These are phyloP conservation scores for Neosalanx taihuensis DNA, from an alignment of 2,797 vertebrate species.

Conservation along the genomic window DNA sequence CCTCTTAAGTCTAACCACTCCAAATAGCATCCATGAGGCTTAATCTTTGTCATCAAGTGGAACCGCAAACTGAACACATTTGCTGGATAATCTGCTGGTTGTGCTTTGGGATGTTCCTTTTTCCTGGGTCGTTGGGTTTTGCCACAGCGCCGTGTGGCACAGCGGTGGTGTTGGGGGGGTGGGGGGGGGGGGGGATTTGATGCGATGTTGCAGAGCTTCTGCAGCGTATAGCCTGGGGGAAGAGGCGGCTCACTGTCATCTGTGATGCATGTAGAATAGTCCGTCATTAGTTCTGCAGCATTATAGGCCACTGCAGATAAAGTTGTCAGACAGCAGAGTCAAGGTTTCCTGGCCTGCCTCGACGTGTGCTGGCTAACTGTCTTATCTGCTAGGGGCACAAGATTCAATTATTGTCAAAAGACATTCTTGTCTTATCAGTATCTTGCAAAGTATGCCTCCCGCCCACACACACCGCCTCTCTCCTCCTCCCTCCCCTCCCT, in stretches of 20 bases:
- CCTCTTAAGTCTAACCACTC: no score
- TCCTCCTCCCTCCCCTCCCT: no score
- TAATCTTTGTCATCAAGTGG: no score
- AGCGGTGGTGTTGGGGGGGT: no score
- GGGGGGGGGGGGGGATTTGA: no score
- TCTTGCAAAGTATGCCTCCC: slow-evolving; percentile 2
- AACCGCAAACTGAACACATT: no score
- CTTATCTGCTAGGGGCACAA: slow-evolving; percentile 25
- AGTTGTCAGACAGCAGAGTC: slow-evolving; percentile 3
- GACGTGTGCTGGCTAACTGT: slow-evolving; percentile 1
- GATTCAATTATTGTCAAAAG: slow-evolving; percentile 28
- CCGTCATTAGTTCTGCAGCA: slow-evolving; percentile 26
- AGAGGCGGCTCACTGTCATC: neutral
- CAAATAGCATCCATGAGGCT: no score
- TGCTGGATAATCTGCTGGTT: no score
- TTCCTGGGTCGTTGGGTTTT: no score
- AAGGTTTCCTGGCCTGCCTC: slow-evolving; percentile 3
- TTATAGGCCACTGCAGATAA: slow-evolving; percentile 4
- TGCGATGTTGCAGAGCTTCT: no score
- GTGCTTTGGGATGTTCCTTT: no score
- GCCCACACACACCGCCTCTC: neutral
- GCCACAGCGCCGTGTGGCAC: no score
- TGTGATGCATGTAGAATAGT: slow-evolving; percentile 19
- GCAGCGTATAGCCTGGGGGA: neutral
- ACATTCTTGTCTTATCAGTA: slow-evolving; percentile 19